These are phyloP conservation scores for Poeciliopsis gracilis DNA, from an alignment of 2,797 vertebrate species.

Conservation along the genomic window DNA sequence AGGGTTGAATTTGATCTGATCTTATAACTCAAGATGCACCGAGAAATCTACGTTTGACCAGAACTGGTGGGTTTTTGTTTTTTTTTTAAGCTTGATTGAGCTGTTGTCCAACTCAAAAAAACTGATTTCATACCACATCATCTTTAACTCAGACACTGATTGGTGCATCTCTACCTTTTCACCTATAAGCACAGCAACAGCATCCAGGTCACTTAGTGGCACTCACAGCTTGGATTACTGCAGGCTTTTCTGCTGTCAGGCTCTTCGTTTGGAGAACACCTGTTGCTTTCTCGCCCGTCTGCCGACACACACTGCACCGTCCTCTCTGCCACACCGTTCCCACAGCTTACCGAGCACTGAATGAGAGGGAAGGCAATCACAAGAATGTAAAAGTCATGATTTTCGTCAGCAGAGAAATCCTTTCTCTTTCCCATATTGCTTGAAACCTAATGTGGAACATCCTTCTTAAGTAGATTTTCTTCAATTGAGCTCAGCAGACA, in stretches of 20 bases:
- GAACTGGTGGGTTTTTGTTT: background rate
- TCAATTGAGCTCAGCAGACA: too few species aligned
- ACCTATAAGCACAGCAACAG: background rate
- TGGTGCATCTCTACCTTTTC: background rate
- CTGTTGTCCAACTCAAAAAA: background rate
- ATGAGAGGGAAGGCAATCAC: conserved; percentile 28
- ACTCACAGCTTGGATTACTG: conserved; percentile 89
- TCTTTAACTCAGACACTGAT: background rate
- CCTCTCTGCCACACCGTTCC: conserved; percentile 88
- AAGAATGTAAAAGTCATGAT: too few species aligned
- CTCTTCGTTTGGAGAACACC: conserved; percentile 79
- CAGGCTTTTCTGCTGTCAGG: conserved; percentile 86
- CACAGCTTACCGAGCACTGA: conserved; percentile 92
- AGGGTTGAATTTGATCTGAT: conserved; percentile 1
- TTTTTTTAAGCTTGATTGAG: background rate
- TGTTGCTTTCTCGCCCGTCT: conserved; percentile 79
- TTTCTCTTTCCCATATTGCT: too few species aligned
- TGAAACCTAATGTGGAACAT: too few species aligned
- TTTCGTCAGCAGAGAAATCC: too few species aligned
- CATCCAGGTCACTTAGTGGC: background rate
- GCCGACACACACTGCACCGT: conserved; percentile 88
- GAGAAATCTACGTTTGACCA: background rate
- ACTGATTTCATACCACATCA: background rate
- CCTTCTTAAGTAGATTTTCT: too few species aligned
- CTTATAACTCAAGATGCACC: background rate